A percentile compares a stretch with the other conserved stretches of the same genome.
Conservation (phyloP, 2,888 invertebrate species). For the Byasa hedistus region DNA sequence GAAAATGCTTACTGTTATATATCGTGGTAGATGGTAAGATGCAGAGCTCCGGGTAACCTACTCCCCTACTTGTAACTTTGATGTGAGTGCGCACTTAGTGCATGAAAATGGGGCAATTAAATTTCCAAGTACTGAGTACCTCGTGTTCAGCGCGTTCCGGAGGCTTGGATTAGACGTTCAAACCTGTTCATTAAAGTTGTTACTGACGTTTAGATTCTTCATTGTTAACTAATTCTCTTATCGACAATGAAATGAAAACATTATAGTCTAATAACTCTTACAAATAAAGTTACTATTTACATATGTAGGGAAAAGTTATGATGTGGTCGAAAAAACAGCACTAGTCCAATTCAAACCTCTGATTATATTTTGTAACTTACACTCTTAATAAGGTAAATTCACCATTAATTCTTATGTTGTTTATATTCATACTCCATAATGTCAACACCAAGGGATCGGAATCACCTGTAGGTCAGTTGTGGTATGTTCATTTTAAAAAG, state of each 20-base stretch:
- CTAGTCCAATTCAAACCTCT: neutral
- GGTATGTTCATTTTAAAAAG: no score
- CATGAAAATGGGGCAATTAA: constrained; percentile 28
- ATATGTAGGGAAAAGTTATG: neutral
- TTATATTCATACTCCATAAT: no score
- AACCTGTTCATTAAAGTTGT: constrained; percentile 3
- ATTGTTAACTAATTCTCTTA: neutral
- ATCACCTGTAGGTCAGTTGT: no score
- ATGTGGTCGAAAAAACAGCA: no score
- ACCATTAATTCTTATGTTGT: no score
- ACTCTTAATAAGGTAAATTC: no score
- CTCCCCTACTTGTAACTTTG: constrained; percentile 19
- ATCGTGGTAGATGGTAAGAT: constrained; percentile 10
- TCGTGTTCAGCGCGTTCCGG: constrained; percentile 2
- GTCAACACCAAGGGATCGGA: no score
- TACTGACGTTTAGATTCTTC: neutral
- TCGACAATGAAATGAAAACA: no score
- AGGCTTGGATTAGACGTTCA: constrained; percentile 16
- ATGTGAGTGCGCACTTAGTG: constrained; percentile 26
- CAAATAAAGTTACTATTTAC: neutral
- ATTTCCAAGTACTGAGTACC: constrained; percentile 21
- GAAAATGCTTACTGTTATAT: neutral
- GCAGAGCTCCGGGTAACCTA: constrained; percentile 19
- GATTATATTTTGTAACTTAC: no score
- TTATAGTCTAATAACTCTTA: neutral